Base-by-base conservation (phyloP, 2,888 invertebrate species). In the Cephus spinipes region DNA sequence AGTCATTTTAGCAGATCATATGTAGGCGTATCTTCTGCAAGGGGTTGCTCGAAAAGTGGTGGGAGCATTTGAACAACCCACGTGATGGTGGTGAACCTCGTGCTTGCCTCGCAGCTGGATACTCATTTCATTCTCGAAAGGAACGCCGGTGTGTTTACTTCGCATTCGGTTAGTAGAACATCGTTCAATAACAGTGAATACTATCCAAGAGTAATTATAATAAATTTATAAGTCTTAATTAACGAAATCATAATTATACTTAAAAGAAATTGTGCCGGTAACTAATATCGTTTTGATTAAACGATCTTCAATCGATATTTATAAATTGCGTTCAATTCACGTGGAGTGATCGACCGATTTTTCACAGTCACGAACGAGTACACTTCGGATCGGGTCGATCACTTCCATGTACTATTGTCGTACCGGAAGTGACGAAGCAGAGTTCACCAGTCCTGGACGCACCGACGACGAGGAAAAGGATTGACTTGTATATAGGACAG, bases 361-460 rank as follows among this genome's bases (percentile, higher is more conserved):
- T 32, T 71, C 71, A 71, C 71, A 71, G 71, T 71, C 71, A 32
- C 31, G 33, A 71, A 23, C 55, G 55, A 55, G 55, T 55, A 55
- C 9, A 55, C 55, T 55, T 55, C 55, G 55, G 55, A 23, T 55
- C 40, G 40, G 40, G 6, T 40, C 23, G 23, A 55, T 55, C 55
- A 55, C 23, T 55, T 55, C 55, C 55, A 23, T 55, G 15, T 23
- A 55, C 55, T 23, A 23, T 55, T 55, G 55, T 40, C 40, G 15
- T 40, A 23, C 6, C 55, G 55, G 23, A 55, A 55, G 55, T 55
- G 23, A 55, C 55, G 23, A 9, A 55, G 55, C 23, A 23, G 9
- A 55, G 55, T 55, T 55, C 55, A 23, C 6, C 23, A 55, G 15
- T 55, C 55, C 23, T 23, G 55, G 55, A 40, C 6, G 6, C 15